phyloP scores from a whole-genome alignment of 2,113 vertebrate genomes.

The Neotragus moschatus region DNA sequence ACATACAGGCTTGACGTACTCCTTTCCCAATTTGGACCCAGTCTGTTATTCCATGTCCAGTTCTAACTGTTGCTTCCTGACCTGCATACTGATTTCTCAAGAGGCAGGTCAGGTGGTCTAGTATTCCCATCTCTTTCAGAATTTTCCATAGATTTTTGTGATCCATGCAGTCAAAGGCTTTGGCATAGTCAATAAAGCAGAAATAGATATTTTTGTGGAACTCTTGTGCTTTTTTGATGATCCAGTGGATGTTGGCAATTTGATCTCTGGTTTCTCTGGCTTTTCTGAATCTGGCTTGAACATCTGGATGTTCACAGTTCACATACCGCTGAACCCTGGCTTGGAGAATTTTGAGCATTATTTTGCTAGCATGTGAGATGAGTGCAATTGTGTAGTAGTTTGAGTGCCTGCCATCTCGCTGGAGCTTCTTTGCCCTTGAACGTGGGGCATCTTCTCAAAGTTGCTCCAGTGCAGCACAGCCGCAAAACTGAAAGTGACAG shows the following conservation, averaged over 20 bases:
- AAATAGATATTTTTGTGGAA: not conserved
- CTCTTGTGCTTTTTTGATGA: not conserved
- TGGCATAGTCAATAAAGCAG: not conserved
- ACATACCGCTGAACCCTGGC: not conserved
- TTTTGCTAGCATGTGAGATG: not conserved
- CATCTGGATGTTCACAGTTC: not conserved
- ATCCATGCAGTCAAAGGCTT: not conserved
- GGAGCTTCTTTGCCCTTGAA: not conserved
- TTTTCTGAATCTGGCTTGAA: not conserved
- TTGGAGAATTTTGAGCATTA: not conserved
- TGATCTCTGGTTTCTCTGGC: not conserved
- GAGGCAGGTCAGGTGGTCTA: not conserved
- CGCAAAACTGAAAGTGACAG: not conserved
- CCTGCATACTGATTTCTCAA: not conserved
- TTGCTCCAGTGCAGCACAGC: rapidly evolving
- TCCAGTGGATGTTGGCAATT: not conserved
- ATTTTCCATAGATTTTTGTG: not conserved
- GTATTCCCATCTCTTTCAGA: not conserved
- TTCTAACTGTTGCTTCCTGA: not conserved
- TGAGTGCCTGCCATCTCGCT: rapidly evolving
- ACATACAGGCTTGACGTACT: not conserved
- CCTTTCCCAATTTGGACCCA: not conserved
- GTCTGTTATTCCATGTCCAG: not conserved
- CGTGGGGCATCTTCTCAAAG: not conserved
- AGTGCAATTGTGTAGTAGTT: not conserved